Evolutionary conservation across 2,113 vertebrate species (phyloP).

Genomic region (Austrofundulus limnaeus): DNA sequence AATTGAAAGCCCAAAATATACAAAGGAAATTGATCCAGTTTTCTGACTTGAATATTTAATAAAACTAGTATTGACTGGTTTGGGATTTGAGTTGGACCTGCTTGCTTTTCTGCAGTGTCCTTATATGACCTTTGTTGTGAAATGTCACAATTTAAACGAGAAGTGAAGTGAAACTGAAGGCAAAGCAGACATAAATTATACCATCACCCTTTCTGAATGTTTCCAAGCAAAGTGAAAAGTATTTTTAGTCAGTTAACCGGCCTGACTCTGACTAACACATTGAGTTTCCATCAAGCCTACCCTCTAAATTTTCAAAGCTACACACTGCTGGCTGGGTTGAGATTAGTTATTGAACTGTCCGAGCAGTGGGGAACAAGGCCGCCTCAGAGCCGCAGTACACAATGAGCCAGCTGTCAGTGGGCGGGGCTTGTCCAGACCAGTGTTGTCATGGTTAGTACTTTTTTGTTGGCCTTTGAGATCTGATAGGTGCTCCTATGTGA

Average conservation of each 20-base stretch:
- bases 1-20: too few relatives aligned
- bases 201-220: too few relatives aligned
- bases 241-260: slow-evolving; percentile 11
- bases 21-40: too few relatives aligned
- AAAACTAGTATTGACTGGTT: too few relatives aligned
- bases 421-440: slow-evolving; percentile 55
- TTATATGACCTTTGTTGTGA: too few relatives aligned
- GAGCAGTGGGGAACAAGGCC: slow-evolving; percentile 70
- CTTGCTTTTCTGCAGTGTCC: too few relatives aligned
- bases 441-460: slow-evolving; percentile 65
- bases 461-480: slow-evolving; percentile 45
- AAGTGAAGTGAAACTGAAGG: too few relatives aligned
- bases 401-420: slow-evolving; percentile 77
- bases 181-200: too few relatives aligned
- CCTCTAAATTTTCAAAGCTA: slow-evolving; percentile 60
- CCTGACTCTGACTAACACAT: slow-evolving; percentile 37
- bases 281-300: slow-evolving; percentile 55
- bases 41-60: too few relatives aligned
- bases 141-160: too few relatives aligned
- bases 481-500: slow-evolving; percentile 40
- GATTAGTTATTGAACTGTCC: slow-evolving; percentile 79
- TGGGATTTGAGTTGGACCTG: too few relatives aligned
- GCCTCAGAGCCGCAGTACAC: slow-evolving; percentile 64
- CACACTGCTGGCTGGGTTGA: slow-evolving; percentile 69
- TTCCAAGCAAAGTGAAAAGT: too few relatives aligned